Evolutionary conservation across 2,888 invertebrate species (phyloP), one percentile per base, ranked within the genome.

Genomic region (Conus canariensis): DNA sequence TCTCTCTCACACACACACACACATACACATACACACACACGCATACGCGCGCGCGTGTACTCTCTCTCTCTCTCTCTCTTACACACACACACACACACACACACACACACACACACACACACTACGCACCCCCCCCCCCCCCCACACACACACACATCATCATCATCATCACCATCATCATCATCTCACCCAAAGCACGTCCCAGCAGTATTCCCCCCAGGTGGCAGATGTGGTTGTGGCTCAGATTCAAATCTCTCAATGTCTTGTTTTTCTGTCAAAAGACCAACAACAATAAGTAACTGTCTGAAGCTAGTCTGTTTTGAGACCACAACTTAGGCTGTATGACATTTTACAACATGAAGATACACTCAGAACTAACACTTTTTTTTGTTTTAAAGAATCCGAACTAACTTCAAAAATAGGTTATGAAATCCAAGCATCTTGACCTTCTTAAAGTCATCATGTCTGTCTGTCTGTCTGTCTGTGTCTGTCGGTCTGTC

Each of bases 171-270:
- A 16, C 60, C 60, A 64, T 64, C 16, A 64, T 64, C 60, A 64
- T 64, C 12, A 58, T 91, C 91, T 85, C 91, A 94, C 94, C 93
- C n/a, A 95, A 89, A 12, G 94, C 93, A 90, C 92, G 92, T 7
- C 93, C 94, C 67, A 95, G 91, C 12, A 91, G 86, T 45, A 91
- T 82, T 0, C 94, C 95, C 5, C 94, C 95, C 59, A 91, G 92
- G 86, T 94, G 94, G 58, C 94, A 90, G 89, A 95, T 92, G 14
- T 90, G 77, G 91, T 94, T 95, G 92, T 93, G 92, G 19, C 93
- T 92, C 2, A 94, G 83, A 16, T 90, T 87, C 10, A 94, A 89
- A 64, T 91, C 92, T 70, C 90, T 89, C 30, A 92, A 58, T 9
- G 89, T 89, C 59, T 90, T 90, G 88, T 92, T 91, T 89, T 87